A percentile compares a stretch with the other conserved stretches of the same genome.
Evolutionary conservation across 2,113 vertebrate genomes (phyloP).

Genomic region (Aptenodytes forsteri): DNA sequence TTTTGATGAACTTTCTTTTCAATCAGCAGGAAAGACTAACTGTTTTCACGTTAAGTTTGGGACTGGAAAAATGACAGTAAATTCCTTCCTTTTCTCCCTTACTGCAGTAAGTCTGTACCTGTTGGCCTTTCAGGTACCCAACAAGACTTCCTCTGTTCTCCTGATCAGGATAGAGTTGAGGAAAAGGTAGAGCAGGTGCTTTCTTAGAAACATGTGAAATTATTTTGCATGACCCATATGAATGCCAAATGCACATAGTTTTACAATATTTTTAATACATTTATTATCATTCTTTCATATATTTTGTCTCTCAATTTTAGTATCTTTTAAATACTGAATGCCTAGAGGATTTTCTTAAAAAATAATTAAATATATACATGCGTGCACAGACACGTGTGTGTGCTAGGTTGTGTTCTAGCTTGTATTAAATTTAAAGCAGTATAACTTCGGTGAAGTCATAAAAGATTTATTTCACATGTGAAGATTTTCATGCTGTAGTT

Average conservation of each 20-base stretch:
- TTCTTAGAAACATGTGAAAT: not conserved
- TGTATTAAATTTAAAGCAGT: not conserved
- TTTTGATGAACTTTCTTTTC: not conserved
- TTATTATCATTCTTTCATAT: not conserved
- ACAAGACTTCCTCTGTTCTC: not conserved
- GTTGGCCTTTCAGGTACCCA: not conserved
- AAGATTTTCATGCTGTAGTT: not conserved
- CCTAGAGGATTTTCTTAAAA: not conserved
- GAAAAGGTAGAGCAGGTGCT: not conserved
- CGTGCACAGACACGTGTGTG: fast-evolving
- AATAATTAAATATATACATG: too few species aligned
- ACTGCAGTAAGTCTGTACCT: not conserved
- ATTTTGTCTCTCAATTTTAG: not conserved
- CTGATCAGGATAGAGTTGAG: not conserved
- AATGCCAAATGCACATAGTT: not conserved
- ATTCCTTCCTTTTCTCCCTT: not conserved
- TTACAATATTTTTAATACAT: not conserved
- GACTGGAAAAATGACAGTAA: not conserved
- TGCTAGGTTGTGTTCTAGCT: not conserved
- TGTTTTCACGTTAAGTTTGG: not conserved
- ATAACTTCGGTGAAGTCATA: not conserved
- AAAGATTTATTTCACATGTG: not conserved
- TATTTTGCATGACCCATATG: too few species aligned
- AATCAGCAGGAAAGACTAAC: not conserved
- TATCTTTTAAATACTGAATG: not conserved